phyloP scores from a whole-genome alignment of 2,888 invertebrate genomes.

The Drosophila cyrtoloma region DNA sequence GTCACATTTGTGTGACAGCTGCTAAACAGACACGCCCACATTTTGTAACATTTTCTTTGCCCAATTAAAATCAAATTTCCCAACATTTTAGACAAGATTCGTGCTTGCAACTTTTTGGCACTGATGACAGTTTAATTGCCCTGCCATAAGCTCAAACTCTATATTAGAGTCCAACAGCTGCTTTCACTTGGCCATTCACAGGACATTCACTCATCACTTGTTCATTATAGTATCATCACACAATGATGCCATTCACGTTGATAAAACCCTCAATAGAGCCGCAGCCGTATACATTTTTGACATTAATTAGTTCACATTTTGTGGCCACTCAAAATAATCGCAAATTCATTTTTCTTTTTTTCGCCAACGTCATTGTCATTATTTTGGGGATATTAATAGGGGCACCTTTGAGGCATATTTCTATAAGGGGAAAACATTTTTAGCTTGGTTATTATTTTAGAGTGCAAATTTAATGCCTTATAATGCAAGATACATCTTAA shows the following conservation, averaged over 20 bases:
- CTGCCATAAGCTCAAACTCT: constrained; percentile 22
- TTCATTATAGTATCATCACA: constrained; percentile 40
- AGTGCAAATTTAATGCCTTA: constrained; percentile 1
- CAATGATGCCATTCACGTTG: constrained; percentile 45
- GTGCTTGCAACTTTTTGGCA: constrained; percentile 49
- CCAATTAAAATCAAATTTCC: constrained; percentile 79
- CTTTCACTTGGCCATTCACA: constrained; percentile 56
- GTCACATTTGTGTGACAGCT: constrained; percentile 61
- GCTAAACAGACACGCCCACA: constrained; percentile 50
- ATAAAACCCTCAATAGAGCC: constrained; percentile 40
- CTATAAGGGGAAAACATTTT: constrained; percentile 1
- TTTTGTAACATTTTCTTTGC: constrained; percentile 60
- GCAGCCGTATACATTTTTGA: constrained; percentile 39
- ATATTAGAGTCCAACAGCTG: constrained; percentile 56
- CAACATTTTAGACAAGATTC: constrained; percentile 57
- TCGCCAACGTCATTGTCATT: constrained; percentile 45
- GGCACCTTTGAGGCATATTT: not conserved
- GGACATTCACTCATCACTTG: constrained; percentile 41
- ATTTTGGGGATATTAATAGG: not conserved
- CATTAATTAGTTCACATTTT: constrained; percentile 74
- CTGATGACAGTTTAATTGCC: constrained; percentile 79
- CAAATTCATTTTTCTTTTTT: constrained; percentile 16
- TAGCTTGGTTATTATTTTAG: not conserved
- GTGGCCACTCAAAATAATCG: constrained; percentile 42
- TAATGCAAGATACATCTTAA: not conserved